Evolutionary conservation across 2,797 vertebrate genomes (phyloP), one percentile per base, ranked within the genome.

Genomic region (Enteromius unitaeniatus): DNA sequence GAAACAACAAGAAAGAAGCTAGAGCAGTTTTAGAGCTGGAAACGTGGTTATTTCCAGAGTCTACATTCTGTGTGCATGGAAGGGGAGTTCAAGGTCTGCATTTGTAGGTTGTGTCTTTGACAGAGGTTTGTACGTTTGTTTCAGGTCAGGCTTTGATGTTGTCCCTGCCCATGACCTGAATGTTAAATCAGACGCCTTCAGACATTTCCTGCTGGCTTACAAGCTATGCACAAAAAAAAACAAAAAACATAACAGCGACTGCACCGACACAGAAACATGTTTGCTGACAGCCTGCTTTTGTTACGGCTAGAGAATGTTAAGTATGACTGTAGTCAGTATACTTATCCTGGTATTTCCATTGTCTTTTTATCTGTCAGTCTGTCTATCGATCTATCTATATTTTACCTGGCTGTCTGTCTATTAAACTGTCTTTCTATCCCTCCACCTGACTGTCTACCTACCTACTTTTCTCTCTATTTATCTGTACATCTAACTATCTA

Each of bases 161-260:
- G 15, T 67, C 62, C 11, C 73, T 67, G 21, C 34, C n/a, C 47
- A 26, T 82, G 81, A 82, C 58, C 73, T 82, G 60, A 55, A 82
- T 82, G 60, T 31, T 55, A 42, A 76, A 67, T 51, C 60, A 42
- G 11, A 40, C 3, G 21, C 69, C 69, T 70, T 64, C 47, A 67
- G 80, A 84, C 72, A 86, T 83, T 81, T 76, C 76, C 76, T 55
- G 65, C n/a, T 34, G 81, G 51, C 82, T 77, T 83, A 51, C 62
- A 60, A 53, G 53, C 58, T 15, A 21, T 74, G 37, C 49, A 67
- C 40, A 10, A 3, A 34, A 23, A 78, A 19, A 40, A 7, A 10
- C 2, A 34, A 23, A 78, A 19, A 40, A 7, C 21, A 23, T 10
- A 23, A 13, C 70, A 34, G 70, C 11, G 1, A 75, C 49, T 75